Evolutionary conservation across 2,113 vertebrate genomes (phyloP).

Genomic region (Eulacestoma nigropectus): DNA sequence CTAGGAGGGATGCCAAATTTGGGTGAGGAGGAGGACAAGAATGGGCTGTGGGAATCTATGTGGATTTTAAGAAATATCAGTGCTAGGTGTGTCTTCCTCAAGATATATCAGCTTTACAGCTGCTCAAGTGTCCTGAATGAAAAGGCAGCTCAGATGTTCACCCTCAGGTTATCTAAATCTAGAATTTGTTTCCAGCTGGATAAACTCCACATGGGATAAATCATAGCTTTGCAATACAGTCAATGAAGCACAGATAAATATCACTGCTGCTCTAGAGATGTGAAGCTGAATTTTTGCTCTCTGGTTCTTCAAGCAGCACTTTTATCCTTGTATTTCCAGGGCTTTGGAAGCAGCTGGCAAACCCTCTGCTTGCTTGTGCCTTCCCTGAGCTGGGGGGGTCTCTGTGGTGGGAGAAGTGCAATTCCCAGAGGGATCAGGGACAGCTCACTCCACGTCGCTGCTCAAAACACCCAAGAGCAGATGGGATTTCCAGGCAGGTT

Average conservation of each 20-base stretch:
- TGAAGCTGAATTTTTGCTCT: neutral
- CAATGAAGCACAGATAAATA: neutral
- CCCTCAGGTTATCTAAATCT: neutral
- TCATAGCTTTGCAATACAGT: neutral
- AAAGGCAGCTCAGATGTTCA: neutral
- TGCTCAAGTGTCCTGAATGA: neutral
- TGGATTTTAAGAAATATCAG: neutral
- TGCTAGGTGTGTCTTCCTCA: neutral
- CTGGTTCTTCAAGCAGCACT: neutral
- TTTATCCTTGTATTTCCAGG: neutral
- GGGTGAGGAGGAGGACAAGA: neutral
- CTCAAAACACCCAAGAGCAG: neutral
- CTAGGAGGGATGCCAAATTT: neutral
- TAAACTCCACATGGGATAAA: neutral
- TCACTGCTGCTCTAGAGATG: neutral
- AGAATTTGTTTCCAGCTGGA: neutral
- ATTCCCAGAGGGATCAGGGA: neutral
- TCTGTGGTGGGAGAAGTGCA: neutral
- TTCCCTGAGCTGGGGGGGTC: neutral
- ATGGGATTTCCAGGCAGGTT: neutral
- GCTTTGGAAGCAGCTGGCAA: neutral
- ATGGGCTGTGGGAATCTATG: neutral
- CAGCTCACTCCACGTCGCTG: accelerated
- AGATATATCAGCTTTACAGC: neutral
- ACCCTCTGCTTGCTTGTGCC: neutral